Conservation (phyloP, 2,888 invertebrate species). For the Mesorhabditis spiculigera region DNA sequence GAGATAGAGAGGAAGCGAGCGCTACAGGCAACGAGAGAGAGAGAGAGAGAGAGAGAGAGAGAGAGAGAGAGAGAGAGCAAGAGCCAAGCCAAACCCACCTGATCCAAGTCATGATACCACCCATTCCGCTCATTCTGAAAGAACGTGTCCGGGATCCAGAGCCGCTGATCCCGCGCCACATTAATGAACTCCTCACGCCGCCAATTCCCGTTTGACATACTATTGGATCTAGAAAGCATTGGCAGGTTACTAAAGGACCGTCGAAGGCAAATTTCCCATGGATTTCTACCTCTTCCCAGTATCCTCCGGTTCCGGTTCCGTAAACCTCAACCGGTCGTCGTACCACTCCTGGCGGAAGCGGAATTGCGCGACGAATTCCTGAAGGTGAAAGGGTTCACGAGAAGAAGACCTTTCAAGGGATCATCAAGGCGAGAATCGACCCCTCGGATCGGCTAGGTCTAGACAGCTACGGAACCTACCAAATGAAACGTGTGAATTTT, state of each 20-base stretch:
- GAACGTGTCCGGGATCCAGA: conserved; percentile 56
- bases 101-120: conserved; percentile 55
- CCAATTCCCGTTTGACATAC: background rate
- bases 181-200: background rate
- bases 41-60: no score
- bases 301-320: conserved; percentile 20
- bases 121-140: conserved; percentile 56
- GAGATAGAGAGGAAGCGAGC: no score
- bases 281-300: background rate
- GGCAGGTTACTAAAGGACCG: no score
- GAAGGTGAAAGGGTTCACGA: no score
- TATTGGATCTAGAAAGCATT: background rate
- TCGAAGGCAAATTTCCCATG: no score
- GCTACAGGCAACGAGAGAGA: no score
- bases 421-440: no score
- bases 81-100: conserved; percentile 34
- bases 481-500: background rate
- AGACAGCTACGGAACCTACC: no score
- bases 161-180: conserved; percentile 33
- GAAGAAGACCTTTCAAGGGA: background rate
- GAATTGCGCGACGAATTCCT: conserved; percentile 58
- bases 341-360: conserved; percentile 58
- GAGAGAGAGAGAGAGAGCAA: no score
- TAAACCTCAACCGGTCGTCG: conserved; percentile 53
- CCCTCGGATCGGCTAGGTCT: no score